Evolutionary conservation across 92 coral and sea anemone species (phyloP).

Genomic region (Phymanthus crucifer): DNA sequence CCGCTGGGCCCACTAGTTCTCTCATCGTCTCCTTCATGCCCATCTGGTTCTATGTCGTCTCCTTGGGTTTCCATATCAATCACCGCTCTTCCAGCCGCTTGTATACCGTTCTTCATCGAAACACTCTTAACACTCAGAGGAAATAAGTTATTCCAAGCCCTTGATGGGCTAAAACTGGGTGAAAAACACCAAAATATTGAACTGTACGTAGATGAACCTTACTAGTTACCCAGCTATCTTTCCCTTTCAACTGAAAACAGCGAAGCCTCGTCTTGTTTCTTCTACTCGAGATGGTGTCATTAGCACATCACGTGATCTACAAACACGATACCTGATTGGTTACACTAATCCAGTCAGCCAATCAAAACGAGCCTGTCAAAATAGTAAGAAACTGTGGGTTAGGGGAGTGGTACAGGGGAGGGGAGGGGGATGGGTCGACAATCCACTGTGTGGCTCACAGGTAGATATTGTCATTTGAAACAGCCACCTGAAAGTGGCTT

Average conservation of each 20-base stretch:
- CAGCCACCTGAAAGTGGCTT: conserved; percentile 44
- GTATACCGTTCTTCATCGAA: conserved; percentile 50
- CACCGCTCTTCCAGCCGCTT: conserved; percentile 14
- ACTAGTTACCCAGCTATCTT: background rate
- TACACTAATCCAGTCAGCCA: conserved; percentile 17
- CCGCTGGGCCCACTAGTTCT: conserved; percentile 73
- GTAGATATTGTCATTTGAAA: conserved; percentile 27
- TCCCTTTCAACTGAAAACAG: conserved; percentile 23
- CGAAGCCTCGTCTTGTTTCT: conserved; percentile 17
- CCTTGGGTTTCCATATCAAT: conserved; percentile 33
- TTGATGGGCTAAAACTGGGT: conserved; percentile 4
- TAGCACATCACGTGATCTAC: conserved; percentile 51
- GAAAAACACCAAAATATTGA: conserved; percentile 14
- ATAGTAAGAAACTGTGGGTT: conserved; percentile 9
- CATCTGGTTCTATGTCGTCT: conserved; percentile 62
- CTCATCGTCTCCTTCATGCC: conserved; percentile 80
- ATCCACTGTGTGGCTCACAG: conserved; percentile 13
- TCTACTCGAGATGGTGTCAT: conserved; percentile 59
- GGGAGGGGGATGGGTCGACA: conserved; percentile 1
- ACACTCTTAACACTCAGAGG: background rate
- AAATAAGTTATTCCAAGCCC: background rate
- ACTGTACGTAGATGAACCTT: background rate
- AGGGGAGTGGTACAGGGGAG: conserved; percentile 31
- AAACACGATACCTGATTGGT: conserved; percentile 55
- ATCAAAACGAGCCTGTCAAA: conserved; percentile 21